Conservation (phyloP, 2,797 vertebrate species). For the Toxotes lorentzi region DNA sequence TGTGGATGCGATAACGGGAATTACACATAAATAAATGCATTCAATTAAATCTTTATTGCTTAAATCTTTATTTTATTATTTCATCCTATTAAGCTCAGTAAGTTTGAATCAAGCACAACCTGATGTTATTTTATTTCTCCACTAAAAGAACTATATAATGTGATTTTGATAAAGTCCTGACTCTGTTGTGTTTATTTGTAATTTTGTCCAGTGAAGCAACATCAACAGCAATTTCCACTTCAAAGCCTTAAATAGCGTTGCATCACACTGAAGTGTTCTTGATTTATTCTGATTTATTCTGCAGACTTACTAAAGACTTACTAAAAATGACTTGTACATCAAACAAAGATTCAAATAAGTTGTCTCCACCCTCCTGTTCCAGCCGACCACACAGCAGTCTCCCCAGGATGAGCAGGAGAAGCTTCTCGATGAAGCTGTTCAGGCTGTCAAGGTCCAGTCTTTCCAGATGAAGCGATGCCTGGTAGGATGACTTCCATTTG, state of each 20-base stretch:
- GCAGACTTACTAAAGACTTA: no score
- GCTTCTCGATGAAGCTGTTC: slow-evolving; percentile 97
- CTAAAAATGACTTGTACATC: no score
- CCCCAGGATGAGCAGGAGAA: slow-evolving; percentile 99
- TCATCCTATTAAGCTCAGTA: background rate
- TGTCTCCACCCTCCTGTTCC: background rate
- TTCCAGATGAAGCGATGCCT: slow-evolving; percentile 99
- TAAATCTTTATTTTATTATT: no score
- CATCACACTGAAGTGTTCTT: no score
- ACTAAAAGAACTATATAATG: background rate
- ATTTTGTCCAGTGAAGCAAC: background rate
- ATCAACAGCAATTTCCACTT: background rate
- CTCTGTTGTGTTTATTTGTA: fast-evolving
- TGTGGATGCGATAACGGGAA: background rate
- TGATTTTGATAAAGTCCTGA: background rate
- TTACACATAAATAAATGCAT: background rate
- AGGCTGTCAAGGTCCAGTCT: slow-evolving; percentile 98
- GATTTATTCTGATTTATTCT: background rate
- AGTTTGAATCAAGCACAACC: background rate
- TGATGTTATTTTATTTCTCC: background rate
- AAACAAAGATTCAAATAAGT: background rate
- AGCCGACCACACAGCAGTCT: slow-evolving; percentile 97
- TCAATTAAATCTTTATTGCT: background rate
- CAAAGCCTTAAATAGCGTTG: background rate
- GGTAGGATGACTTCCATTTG: slow-evolving; percentile 81